Evolutionary conservation across 2,113 vertebrate species (phyloP), one percentile per base, ranked within the genome.

Genomic region (Micronycteris hirsuta): DNA sequence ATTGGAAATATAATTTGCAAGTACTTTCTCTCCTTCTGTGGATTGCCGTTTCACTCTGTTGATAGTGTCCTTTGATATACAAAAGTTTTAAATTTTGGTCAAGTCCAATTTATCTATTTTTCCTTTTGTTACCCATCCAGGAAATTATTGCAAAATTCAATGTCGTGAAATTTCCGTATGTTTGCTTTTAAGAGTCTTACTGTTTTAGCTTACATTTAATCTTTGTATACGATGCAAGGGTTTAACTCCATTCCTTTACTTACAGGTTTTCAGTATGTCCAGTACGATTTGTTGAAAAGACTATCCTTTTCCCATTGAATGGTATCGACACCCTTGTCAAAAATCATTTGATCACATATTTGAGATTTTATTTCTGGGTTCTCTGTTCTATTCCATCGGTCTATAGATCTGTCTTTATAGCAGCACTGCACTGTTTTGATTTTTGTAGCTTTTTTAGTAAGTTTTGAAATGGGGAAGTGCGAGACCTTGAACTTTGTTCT

Each of bases 21-120:
- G 43, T 63, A 68, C 45, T 77, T 71, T 52, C 77, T 78, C 19
- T 16, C 16, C 8, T 65, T 80, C 38, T 1, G 5, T 8, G 33
- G 38, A 20, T 58, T 81, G 28, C 24, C 41, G 71, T 61, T 71
- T 73, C 28, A 83, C 45, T 77, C 14, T 67, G 63, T 28, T 47
- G 7, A 45, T 77, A 77, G 41, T 86, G 8, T 68, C 15, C n/a
- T 83, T 89, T n/a, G 52, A 63, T 78, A 11, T 3, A 63, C 52
- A 90, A n/a, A 89, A 43, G 49, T 58, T 80, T 78, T 73, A 74
- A 15, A 82, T 81, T 90, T 71, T 90, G 15, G 91, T 96, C 41
- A 81, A 90, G 41, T 82, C 47, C 33, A 76, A 1, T 86, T 49
- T 81, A 22, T 91, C n/a, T 47, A 5, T 61, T 80, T 82, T 54